phyloP scores from a whole-genome alignment of 2,888 invertebrate genomes.

The Latheticus oryzae region DNA sequence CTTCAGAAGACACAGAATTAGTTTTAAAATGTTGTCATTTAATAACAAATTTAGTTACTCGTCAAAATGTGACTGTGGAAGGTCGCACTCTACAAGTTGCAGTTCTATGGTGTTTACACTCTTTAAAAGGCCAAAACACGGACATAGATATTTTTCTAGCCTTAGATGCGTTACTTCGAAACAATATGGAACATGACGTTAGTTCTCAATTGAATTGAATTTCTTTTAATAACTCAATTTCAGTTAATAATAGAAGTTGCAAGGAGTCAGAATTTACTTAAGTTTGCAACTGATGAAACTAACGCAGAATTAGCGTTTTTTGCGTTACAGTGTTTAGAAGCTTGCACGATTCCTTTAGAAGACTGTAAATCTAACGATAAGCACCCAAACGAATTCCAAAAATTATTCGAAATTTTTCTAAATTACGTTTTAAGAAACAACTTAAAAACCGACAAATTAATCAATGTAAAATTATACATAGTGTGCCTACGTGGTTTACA shows the following conservation, averaged over 20 bases:
- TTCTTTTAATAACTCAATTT: constrained; percentile 32
- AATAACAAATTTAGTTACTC: constrained; percentile 68
- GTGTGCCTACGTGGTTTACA: constrained; percentile 61
- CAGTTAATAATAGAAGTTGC: constrained; percentile 51
- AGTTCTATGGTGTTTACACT: constrained; percentile 62
- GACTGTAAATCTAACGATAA: constrained; percentile 26
- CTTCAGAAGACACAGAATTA: constrained; percentile 68
- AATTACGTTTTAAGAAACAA: constrained; percentile 33
- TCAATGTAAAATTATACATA: constrained; percentile 66
- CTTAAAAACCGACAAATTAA: constrained; percentile 11
- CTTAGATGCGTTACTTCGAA: constrained; percentile 60
- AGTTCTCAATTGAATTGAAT: neutral
- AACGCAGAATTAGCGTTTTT: constrained; percentile 49
- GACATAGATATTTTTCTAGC: constrained; percentile 60
- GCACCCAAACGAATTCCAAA: constrained; percentile 28
- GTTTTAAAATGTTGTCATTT: constrained; percentile 72
- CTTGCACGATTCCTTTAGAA: constrained; percentile 50
- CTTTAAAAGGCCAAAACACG: constrained; percentile 55
- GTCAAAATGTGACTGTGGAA: constrained; percentile 67
- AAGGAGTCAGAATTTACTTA: constrained; percentile 42
- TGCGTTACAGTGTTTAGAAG: constrained; percentile 60
- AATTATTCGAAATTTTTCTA: constrained; percentile 52
- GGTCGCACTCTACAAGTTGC: constrained; percentile 59
- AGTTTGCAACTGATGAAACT: constrained; percentile 32
- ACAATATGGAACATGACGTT: constrained; percentile 19